phyloP scores from a whole-genome alignment of 1,140 invertebrate genomes.

The Cydia amplana region DNA sequence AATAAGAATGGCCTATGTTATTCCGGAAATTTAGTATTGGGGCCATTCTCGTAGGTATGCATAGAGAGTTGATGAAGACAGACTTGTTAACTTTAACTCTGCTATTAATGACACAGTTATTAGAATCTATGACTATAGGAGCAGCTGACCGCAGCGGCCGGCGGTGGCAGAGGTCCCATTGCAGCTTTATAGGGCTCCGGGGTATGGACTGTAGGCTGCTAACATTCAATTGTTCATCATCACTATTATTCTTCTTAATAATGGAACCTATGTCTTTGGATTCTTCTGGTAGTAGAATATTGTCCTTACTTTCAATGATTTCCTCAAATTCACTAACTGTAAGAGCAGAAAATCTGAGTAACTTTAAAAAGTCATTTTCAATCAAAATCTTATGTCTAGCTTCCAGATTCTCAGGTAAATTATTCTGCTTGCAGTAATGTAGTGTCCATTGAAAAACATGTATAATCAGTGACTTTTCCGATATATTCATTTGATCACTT shows the following conservation, averaged over 20 bases:
- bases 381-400: conserved; percentile 70
- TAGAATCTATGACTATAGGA: conserved; percentile 64
- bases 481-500: conserved; percentile 71
- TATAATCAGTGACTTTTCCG: conserved; percentile 74
- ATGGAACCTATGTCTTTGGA: conserved; percentile 47
- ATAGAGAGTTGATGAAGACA: conserved; percentile 72
- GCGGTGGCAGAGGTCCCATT: conserved; percentile 67
- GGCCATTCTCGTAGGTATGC: conserved; percentile 69
- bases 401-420: conserved; percentile 55
- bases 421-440: conserved; percentile 71
- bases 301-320: conserved; percentile 51
- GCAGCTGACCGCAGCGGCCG: conserved; percentile 64
- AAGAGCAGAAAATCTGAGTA: conserved; percentile 66
- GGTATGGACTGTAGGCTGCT: conserved; percentile 37
- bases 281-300: conserved; percentile 55
- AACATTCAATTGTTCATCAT: conserved; percentile 36
- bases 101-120: conserved; percentile 57
- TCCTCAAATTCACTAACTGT: conserved; percentile 57
- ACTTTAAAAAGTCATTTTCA: conserved; percentile 61
- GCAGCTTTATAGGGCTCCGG: conserved; percentile 58
- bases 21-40: conserved; percentile 58
- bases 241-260: conserved; percentile 40
- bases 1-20: conserved; percentile 58
- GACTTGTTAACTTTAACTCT: conserved; percentile 71
- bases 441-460: conserved; percentile 77